Evolutionary conservation across 2,888 invertebrate species (phyloP), one percentile per base, ranked within the genome.

Genomic region (Idaea biselata): DNA sequence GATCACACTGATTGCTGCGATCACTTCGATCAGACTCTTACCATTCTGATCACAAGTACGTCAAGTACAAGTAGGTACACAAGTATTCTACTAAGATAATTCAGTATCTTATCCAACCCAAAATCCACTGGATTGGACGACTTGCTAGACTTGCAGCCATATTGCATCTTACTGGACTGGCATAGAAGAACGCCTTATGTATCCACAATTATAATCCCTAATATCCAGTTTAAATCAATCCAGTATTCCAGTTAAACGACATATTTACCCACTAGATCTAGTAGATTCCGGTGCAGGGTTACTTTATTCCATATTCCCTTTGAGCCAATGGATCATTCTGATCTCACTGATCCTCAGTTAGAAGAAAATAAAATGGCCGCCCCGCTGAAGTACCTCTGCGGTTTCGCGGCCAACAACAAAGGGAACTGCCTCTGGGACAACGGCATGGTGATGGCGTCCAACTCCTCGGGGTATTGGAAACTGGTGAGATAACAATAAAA

Each of bases 401-500:
- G 75, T 0, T 78, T 72, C 58, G 74, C 83, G 0, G 58, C 59
- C 1, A 73, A 71, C 31, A 80, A 76, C 53, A 75, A 69, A 11
- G 60, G 73, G 0, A 70, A 77, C 62, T 89, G 89, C 61, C 65
- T 74, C 0, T 88, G 84, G 82, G 86, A 87, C 4, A 86, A 81
- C 44, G 89, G 90, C 0, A 83, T 87, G 83, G 82, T 75, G 0
- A 75, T 89, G 1, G 79, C 80, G 0, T 81, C 86, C 7, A 89
- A 89, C 65, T 66, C 77, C 0, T 71, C 80, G 0, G 78, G 80
- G 0, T 61, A 62, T 6, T 88, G 86, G 81, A 71, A 73, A 7
- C 66, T 89, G 77, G 89, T 88, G 68, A 69, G 77, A 2, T 8
- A 7, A 44, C 8, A 3, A 44, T 44, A 8, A 44, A 3, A 44